Conservation (phyloP, 2,888 invertebrate genomes). For the Desoria tigrina region DNA sequence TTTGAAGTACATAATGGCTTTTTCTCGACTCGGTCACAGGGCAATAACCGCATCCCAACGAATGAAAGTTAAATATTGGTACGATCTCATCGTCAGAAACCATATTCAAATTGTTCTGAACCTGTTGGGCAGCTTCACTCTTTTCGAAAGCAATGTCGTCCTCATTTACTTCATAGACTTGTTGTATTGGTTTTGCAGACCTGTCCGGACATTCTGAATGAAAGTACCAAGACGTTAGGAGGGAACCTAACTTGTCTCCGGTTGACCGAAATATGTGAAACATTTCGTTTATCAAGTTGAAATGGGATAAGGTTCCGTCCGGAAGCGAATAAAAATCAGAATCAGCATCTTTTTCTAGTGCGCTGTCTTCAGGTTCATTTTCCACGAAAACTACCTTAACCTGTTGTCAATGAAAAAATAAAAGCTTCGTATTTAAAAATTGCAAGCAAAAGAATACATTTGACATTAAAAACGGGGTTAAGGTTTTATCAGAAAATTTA, state of each 20-base stretch:
- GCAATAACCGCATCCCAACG: conserved; percentile 20
- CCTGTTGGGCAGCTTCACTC: not conserved
- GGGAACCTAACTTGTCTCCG: conserved; percentile 12
- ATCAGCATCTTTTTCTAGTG: not conserved
- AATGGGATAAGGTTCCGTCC: conserved; percentile 21
- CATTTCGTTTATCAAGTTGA: conserved; percentile 27
- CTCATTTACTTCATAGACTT: not conserved
- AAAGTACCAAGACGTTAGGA: conserved; percentile 23
- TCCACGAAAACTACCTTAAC: conserved; percentile 27
- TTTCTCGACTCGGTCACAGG: conserved; percentile 19
- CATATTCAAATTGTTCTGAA: not conserved
- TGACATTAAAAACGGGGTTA: too few species aligned
- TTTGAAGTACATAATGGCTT: not conserved
- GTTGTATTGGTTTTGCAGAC: not conserved
- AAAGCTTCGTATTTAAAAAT: too few species aligned
- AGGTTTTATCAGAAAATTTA: too few species aligned
- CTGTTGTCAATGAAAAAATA: too few species aligned
- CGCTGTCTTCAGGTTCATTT: conserved; percentile 5
- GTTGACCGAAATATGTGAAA: not conserved
- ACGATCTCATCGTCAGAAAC: not conserved
- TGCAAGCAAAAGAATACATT: too few species aligned
- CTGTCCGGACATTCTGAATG: conserved; percentile 19
- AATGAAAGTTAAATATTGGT: conserved; percentile 14
- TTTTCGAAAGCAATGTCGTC: not conserved
- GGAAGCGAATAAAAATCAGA: conserved; percentile 24